Base-by-base conservation (phyloP, 2,797 vertebrate species). In the Poecilia gillii region DNA sequence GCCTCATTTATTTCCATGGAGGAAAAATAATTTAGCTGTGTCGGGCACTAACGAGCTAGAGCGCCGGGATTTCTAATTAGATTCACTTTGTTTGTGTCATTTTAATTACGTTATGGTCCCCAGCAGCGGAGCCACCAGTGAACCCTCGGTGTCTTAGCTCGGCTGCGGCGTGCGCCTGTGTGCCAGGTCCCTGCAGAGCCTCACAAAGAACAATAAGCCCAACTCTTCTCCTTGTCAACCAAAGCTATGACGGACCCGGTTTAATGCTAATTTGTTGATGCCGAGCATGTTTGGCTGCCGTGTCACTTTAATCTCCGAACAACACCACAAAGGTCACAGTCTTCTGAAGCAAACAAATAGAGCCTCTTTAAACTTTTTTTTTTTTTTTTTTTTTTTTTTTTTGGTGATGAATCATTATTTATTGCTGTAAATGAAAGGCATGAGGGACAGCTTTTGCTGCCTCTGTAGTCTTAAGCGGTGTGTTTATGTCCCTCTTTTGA, bases 41-140 rank as follows among this genome's bases (percentile, higher is more conserved):
- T 94, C 91, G 87, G 83, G 79, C 92, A 75, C 96, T 97, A 97
- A 98, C 94, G 95, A 97, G 96, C 93, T 90, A 68, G 92, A 95
- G 95, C 95, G 86, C 88, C 88, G 96, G 96, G 96, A 96, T 93
- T 95, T 90, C 96, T 97, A 98, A 98, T 98, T 97, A 96, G 93
- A 97, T 97, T 96, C 96, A 95, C 97, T 97, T 96, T 96, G 96
- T 98, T 97, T 96, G 96, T 97, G 96, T 97, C 96, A 96, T 96
- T 95, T 95, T 97, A 97, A 97, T 97, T 96, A 96, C 96, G 95
- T 96, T 96, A 93, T 87, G 93, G 95, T 93, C 94, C 94, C 95
- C 94, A 91, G 94, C 92, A 93, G 90, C 91, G 93, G 94, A 93
- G 92, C 91, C 92, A 92, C 89, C 94, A 93, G 93, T 95, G 93